A percentile compares a stretch with the other conserved stretches of the same genome.
These are phyloP conservation scores for Herminia tarsipennalis DNA, from an alignment of 2,888 invertebrate species.

Conservation along the genomic window DNA sequence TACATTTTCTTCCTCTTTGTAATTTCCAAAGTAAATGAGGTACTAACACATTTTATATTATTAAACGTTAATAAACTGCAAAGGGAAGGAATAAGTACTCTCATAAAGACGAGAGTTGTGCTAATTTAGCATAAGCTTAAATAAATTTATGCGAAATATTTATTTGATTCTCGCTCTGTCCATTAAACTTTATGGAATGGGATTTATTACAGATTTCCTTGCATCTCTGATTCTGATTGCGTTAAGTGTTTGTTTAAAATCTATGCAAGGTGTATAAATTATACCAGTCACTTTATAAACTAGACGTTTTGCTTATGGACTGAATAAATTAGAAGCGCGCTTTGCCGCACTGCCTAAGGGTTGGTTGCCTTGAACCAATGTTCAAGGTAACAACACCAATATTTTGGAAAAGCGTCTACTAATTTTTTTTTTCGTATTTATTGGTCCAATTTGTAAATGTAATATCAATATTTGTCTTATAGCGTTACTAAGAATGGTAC, in stretches of 20 bases:
- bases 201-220: slow-evolving; percentile 33
- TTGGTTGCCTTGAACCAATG: too few relatives aligned
- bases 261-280: neutral
- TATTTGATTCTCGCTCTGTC: slow-evolving; percentile 34
- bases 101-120: slow-evolving; percentile 30
- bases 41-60: slow-evolving; percentile 46
- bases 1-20: slow-evolving; percentile 36
- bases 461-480: too few relatives aligned
- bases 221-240: slow-evolving; percentile 20
- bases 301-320: too few relatives aligned
- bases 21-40: slow-evolving; percentile 30
- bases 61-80: slow-evolving; percentile 35
- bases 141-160: slow-evolving; percentile 31
- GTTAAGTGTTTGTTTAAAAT: neutral
- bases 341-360: too few relatives aligned
- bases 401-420: too few relatives aligned
- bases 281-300: too few relatives aligned
- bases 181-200: slow-evolving; percentile 25
- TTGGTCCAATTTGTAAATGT: too few relatives aligned
- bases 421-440: too few relatives aligned
- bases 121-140: slow-evolving; percentile 27
- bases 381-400: too few relatives aligned
- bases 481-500: too few relatives aligned
- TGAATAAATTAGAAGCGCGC: too few relatives aligned
- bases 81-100: slow-evolving; percentile 12